Conservation (phyloP, 2,797 vertebrate genomes). For the Thunnus albacares region DNA sequence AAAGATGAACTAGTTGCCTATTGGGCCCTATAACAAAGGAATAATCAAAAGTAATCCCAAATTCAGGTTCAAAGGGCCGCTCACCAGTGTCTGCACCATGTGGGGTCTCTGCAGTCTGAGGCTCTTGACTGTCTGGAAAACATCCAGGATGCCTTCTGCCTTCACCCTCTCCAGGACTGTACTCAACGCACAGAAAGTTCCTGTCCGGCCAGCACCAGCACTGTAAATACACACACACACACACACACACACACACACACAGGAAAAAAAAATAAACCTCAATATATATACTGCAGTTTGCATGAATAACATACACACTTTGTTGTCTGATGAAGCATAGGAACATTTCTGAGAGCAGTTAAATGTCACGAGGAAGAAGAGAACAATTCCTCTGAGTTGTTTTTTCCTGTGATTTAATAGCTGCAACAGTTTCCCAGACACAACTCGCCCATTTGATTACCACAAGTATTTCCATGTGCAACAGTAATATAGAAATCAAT, state of each 20-base stretch:
- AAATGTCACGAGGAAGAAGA: slow-evolving; percentile 56
- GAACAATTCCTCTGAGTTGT: slow-evolving; percentile 54
- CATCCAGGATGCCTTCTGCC: slow-evolving; percentile 97
- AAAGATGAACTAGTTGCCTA: neutral
- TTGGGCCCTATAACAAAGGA: neutral
- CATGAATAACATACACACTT: slow-evolving; percentile 2
- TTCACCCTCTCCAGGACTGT: slow-evolving; percentile 98
- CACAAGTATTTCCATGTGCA: slow-evolving; percentile 12
- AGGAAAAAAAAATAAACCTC: neutral
- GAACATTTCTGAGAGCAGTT: slow-evolving; percentile 21
- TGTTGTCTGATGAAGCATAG: slow-evolving; percentile 14
- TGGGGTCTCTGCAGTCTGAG: slow-evolving; percentile 97
- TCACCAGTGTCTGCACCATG: slow-evolving; percentile 99
- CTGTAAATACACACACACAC: slow-evolving; percentile 75
- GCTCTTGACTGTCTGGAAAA: slow-evolving; percentile 99
- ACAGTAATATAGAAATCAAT: neutral
- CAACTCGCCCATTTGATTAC: neutral
- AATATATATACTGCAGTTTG: neutral
- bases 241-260: slow-evolving; percentile 10
- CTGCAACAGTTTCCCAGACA: slow-evolving; percentile 29
- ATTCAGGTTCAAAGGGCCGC: slow-evolving; percentile 12
- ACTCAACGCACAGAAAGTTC: slow-evolving; percentile 98
- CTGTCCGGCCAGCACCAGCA: slow-evolving; percentile 96
- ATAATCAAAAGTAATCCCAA: neutral
- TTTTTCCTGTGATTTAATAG: slow-evolving; percentile 59